Conservation (phyloP, 2,113 vertebrate species). For the Setophaga petechia region DNA sequence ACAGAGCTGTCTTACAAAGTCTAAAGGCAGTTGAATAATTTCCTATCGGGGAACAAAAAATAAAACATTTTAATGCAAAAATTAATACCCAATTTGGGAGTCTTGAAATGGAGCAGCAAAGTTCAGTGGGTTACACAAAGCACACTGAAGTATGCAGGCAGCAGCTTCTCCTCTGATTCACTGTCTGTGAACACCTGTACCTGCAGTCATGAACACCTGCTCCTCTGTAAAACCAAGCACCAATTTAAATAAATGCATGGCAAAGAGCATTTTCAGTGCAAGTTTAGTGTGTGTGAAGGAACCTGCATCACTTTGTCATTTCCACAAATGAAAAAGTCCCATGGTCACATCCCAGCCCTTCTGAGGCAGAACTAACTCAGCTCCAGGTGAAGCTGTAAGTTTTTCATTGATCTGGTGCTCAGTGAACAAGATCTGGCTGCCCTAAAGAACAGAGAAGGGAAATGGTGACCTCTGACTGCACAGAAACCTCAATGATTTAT, state of each 20-base stretch:
- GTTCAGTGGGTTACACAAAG: neutral
- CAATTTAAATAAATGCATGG: neutral
- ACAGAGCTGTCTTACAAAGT: conserved; percentile 93
- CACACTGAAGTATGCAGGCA: neutral
- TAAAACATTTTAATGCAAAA: neutral
- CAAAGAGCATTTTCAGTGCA: neutral
- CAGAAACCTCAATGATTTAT: neutral
- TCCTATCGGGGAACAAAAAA: conserved; percentile 76
- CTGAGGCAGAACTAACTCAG: neutral
- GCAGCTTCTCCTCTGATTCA: neutral
- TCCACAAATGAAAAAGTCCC: neutral
- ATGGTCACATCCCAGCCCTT: neutral
- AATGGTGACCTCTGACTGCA: neutral
- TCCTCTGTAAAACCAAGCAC: neutral
- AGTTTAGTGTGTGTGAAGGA: neutral
- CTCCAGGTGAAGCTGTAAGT: neutral
- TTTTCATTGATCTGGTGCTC: neutral
- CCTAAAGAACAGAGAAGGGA: neutral
- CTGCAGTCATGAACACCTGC: neutral
- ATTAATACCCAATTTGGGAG: neutral
- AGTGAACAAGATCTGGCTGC: neutral
- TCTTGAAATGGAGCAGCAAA: neutral
- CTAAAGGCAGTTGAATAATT: conserved; percentile 91
- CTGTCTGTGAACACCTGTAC: neutral
- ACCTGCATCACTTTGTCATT: neutral